Percentiles rank a stretch among this genome's conserved stretches.
Evolutionary conservation across 2,888 invertebrate genomes (phyloP).

Genomic region (Lordiphosa fenestrarum): DNA sequence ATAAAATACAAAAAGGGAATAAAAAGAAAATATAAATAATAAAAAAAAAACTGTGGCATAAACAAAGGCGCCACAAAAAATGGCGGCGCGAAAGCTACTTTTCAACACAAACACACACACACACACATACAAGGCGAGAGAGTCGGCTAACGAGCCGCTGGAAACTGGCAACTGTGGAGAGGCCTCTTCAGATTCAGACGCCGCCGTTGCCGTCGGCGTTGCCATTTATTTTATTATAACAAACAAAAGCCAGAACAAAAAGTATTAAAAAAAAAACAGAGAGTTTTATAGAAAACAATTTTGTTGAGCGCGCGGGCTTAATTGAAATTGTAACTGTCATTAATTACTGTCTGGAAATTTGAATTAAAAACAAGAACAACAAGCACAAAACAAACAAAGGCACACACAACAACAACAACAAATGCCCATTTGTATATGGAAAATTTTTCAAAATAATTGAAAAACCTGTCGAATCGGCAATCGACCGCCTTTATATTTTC

Average conservation of each 20-base stretch:
- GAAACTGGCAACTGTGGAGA: slow-evolving; percentile 59
- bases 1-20: slow-evolving; percentile 40
- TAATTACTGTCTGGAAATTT: slow-evolving; percentile 80
- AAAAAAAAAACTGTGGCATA: slow-evolving; percentile 59
- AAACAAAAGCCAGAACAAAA: slow-evolving; percentile 61
- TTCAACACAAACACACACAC: slow-evolving; percentile 40
- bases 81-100: slow-evolving; percentile 79
- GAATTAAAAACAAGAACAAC: slow-evolving; percentile 59
- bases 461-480: slow-evolving; percentile 70
- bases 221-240: slow-evolving; percentile 70
- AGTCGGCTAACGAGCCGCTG: slow-evolving; percentile 20
- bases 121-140: slow-evolving; percentile 19
- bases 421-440: slow-evolving; percentile 10
- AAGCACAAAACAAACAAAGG: slow-evolving; percentile 27
- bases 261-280: slow-evolving; percentile 32
- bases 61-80: slow-evolving; percentile 78
- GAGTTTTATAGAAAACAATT: slow-evolving; percentile 63
- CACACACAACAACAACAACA: slow-evolving; percentile 21
- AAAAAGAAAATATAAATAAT: slow-evolving; percentile 22
- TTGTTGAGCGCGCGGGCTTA: slow-evolving; percentile 53
- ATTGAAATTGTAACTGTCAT: slow-evolving; percentile 79
- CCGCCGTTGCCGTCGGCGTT: slow-evolving; percentile 63
- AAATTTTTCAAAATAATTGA: slow-evolving; percentile 62
- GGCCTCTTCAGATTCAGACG: slow-evolving; percentile 56
- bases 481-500: slow-evolving; percentile 35